phyloP scores from a whole-genome alignment of 92 coral and sea anemone species.

The Anthopleura xanthogrammica region DNA sequence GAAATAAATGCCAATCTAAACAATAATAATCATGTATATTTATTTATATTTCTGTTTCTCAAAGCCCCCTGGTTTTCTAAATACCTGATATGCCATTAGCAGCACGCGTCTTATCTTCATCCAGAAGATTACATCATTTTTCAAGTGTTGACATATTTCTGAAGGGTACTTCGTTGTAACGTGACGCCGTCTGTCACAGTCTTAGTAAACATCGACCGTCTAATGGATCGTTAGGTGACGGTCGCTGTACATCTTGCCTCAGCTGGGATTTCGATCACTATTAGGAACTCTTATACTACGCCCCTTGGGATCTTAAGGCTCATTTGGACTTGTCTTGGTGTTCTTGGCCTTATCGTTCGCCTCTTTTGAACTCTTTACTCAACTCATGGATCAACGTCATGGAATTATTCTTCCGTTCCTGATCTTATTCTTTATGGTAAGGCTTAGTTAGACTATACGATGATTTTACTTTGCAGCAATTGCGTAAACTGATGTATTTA shows the following conservation, averaged over 20 bases:
- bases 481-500: too few relatives aligned
- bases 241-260: not conserved
- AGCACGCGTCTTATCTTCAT: too few relatives aligned
- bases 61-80: too few relatives aligned
- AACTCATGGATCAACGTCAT: not conserved
- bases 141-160: conserved; percentile 16
- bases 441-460: not conserved
- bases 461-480: not conserved
- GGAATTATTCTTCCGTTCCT: not conserved
- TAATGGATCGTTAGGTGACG: not conserved
- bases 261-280: not conserved
- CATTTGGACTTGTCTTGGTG: not conserved
- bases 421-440: not conserved
- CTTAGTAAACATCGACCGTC: not conserved
- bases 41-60: too few relatives aligned
- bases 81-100: too few relatives aligned
- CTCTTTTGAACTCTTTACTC: not conserved
- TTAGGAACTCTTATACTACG: not conserved
- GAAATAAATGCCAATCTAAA: too few relatives aligned
- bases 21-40: too few relatives aligned
- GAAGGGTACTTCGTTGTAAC: conserved; percentile 3
- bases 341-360: not conserved
- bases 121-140: not conserved
- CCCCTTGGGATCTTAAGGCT: not conserved
- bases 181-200: conserved; percentile 7